Evolutionary conservation across 2,797 vertebrate genomes (phyloP).

Genomic region (Mormyrus proboscirostris): DNA sequence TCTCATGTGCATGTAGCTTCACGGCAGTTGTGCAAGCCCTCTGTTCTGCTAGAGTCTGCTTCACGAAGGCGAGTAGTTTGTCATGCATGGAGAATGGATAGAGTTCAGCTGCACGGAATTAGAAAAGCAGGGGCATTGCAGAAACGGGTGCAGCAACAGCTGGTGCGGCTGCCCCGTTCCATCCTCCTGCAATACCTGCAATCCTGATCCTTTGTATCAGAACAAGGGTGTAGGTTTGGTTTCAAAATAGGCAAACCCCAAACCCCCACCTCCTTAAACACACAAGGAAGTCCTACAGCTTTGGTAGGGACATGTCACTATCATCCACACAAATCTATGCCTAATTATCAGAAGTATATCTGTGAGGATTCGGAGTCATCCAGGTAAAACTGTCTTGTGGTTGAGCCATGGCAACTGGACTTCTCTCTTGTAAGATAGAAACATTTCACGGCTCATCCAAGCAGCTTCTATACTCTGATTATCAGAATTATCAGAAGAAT

Average conservation of each 20-base stretch:
- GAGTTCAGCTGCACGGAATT: not conserved
- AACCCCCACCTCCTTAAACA: not conserved
- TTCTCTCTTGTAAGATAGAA: too few relatives aligned
- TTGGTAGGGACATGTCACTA: not conserved
- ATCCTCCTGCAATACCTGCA: not conserved
- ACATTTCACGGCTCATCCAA: too few relatives aligned
- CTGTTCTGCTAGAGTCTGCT: not conserved
- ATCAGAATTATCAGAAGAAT: too few relatives aligned
- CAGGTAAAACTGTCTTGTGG: too few relatives aligned
- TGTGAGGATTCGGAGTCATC: too few relatives aligned
- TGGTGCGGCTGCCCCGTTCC: not conserved
- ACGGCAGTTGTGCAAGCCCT: not conserved
- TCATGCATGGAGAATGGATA: not conserved
- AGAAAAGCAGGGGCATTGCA: not conserved
- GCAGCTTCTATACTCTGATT: too few relatives aligned
- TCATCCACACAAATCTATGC: not conserved
- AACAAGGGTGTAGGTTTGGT: not conserved
- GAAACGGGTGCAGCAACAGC: not conserved
- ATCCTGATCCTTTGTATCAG: not conserved
- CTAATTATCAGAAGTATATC: not conserved
- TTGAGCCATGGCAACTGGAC: too few relatives aligned
- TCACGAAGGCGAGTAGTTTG: not conserved
- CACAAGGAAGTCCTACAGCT: not conserved
- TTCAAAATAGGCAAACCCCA: not conserved
- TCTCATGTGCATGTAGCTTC: not conserved